phyloP scores from a whole-genome alignment of 2,113 vertebrate species.

The Mirounga angustirostris region DNA sequence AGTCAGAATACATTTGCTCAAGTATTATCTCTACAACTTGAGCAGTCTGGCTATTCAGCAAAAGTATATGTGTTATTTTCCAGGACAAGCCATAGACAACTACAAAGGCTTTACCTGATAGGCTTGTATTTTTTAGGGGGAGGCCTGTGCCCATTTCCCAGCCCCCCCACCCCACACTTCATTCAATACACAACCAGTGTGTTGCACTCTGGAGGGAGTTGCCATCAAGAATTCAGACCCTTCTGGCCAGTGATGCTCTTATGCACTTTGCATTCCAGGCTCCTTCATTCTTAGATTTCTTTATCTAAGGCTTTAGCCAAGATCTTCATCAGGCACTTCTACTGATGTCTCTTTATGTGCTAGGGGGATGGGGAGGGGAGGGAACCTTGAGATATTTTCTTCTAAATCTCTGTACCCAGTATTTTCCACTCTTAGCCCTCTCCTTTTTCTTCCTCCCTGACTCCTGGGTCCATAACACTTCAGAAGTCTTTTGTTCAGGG shows the following conservation, averaged over 20 bases:
- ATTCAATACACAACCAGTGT: neutral
- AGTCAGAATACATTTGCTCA: neutral
- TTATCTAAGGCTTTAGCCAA: neutral
- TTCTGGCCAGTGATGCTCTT: neutral
- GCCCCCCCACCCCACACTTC: neutral
- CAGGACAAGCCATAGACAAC: neutral
- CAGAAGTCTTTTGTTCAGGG: neutral
- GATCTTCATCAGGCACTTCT: neutral
- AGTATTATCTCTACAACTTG: neutral
- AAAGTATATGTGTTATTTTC: neutral
- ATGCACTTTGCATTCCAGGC: neutral
- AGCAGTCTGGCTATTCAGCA: neutral
- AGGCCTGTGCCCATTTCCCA: neutral
- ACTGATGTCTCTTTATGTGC: neutral
- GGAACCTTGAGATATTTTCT: neutral
- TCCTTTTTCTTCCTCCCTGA: neutral
- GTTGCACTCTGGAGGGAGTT: no score
- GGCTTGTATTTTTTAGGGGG: neutral
- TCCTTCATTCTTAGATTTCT: neutral
- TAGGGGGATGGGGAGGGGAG: fast-evolving
- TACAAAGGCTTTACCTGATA: neutral
- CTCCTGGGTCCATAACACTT: neutral
- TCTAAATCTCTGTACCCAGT: neutral
- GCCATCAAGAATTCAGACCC: neutral
- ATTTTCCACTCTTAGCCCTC: neutral